Evolutionary conservation across 2,797 vertebrate genomes (phyloP).

Genomic region (Oophaga sylvatica): DNA sequence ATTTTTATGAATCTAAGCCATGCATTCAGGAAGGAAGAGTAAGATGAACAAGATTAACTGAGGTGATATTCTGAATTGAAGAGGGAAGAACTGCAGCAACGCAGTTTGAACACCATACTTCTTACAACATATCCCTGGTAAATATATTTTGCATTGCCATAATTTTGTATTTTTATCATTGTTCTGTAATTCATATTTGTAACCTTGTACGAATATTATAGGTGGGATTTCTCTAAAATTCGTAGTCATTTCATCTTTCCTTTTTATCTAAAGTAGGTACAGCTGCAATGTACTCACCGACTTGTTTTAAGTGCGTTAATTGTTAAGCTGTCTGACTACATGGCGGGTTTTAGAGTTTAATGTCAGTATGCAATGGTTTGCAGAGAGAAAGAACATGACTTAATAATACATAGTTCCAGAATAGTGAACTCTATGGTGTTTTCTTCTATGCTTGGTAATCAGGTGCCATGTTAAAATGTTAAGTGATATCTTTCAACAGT

Average conservation of each 20-base stretch:
- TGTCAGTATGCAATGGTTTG: too few species aligned
- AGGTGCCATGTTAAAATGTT: too few species aligned
- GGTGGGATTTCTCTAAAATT: neutral
- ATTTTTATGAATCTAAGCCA: neutral
- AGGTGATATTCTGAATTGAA: slow-evolving; percentile 6
- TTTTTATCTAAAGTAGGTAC: neutral
- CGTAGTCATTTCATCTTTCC: neutral
- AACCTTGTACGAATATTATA: neutral
- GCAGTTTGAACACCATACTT: neutral
- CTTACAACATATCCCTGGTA: slow-evolving; percentile 45
- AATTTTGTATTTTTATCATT: neutral
- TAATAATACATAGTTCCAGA: too few species aligned
- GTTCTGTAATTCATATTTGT: neutral
- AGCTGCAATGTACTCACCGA: neutral
- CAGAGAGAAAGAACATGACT: too few species aligned
- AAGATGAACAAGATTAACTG: slow-evolving; percentile 18
- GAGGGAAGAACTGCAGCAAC: slow-evolving; percentile 20
- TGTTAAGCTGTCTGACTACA: neutral
- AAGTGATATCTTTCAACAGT: too few species aligned
- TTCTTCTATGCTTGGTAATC: too few species aligned
- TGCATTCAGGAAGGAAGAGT: neutral
- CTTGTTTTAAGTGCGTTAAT: neutral
- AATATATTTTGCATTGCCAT: neutral
- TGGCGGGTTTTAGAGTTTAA: too few species aligned
- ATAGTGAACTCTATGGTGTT: too few species aligned